Evolutionary conservation across 64 coral and sea anemone genomes (phyloP).

Genomic region (Acropora tenuis): DNA sequence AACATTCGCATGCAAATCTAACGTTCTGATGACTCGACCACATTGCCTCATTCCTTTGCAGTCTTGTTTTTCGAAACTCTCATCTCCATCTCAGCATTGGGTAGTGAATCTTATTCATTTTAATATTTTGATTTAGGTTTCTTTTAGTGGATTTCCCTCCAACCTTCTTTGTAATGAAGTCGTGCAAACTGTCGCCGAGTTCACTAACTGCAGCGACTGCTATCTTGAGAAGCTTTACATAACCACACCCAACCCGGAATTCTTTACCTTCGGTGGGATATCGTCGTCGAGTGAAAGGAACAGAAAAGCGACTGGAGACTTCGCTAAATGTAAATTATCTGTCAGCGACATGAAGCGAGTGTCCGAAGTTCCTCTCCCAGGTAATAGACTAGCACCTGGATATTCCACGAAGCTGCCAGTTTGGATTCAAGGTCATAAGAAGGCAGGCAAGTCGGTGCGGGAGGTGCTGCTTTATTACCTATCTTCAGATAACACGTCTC

Average conservation of each 20-base stretch:
- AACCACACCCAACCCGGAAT: slow-evolving; percentile 73
- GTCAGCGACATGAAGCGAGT: slow-evolving; percentile 66
- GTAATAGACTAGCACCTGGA: slow-evolving; percentile 64
- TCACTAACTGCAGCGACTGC: slow-evolving; percentile 79
- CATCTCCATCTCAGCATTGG: too few relatives aligned
- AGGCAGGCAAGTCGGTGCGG: slow-evolving; percentile 32
- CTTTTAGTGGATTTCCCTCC: slow-evolving; percentile 75
- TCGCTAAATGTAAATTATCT: not conserved
- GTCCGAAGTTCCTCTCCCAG: slow-evolving; percentile 67
- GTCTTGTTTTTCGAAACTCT: too few relatives aligned
- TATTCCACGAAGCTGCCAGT: slow-evolving; percentile 73
- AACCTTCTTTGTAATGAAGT: slow-evolving; percentile 89
- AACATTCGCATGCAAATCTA: too few relatives aligned
- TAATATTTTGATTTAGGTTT: slow-evolving; percentile 44
- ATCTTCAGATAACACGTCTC: slow-evolving; percentile 58
- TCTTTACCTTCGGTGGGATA: slow-evolving; percentile 66
- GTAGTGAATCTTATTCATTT: too few relatives aligned
- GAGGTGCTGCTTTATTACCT: slow-evolving; percentile 96
- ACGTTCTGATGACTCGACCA: too few relatives aligned
- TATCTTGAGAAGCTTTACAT: slow-evolving; percentile 73
- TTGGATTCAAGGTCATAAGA: slow-evolving; percentile 81
- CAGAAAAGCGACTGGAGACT: not conserved
- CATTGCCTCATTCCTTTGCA: too few relatives aligned
- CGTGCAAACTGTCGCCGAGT: slow-evolving; percentile 71
- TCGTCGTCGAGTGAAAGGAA: not conserved